These are phyloP conservation scores for Rhyacophila brunnea DNA, from an alignment of 1,140 invertebrate species.

Conservation along the genomic window DNA sequence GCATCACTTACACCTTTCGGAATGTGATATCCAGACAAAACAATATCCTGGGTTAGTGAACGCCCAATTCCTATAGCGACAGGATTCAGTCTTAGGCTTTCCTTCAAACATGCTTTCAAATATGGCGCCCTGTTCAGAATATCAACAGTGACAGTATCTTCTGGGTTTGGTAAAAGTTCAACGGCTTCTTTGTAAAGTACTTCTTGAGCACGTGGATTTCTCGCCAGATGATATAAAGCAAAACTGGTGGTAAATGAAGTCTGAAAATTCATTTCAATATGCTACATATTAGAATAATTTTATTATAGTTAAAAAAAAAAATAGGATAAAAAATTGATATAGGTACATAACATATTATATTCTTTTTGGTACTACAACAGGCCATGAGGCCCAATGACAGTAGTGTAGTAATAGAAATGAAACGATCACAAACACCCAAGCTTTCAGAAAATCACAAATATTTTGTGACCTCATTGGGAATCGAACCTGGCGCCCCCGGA, in stretches of 20 bases:
- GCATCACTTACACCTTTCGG: constrained; percentile 75
- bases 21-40: constrained; percentile 79
- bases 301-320: too few species aligned
- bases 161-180: constrained; percentile 53
- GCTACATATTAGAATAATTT: too few species aligned
- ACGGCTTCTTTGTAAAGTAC: constrained; percentile 67
- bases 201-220: constrained; percentile 71
- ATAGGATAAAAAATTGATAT: too few species aligned
- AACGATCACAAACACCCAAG: too few species aligned
- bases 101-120: constrained; percentile 78
- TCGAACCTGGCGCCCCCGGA: too few species aligned
- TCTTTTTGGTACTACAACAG: too few species aligned
- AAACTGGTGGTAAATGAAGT: constrained; percentile 80
- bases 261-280: too few species aligned
- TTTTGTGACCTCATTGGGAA: too few species aligned
- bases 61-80: constrained; percentile 80
- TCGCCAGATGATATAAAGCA: constrained; percentile 77
- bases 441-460: too few species aligned
- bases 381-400: too few species aligned
- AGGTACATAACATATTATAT: too few species aligned
- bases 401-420: too few species aligned
- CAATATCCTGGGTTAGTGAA: constrained; percentile 70
- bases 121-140: constrained; percentile 66
- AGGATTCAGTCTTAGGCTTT: constrained; percentile 80
- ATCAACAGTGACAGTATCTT: constrained; percentile 57